phyloP scores from a whole-genome alignment of 2,888 invertebrate species.

The Balanococcus diminutus region DNA sequence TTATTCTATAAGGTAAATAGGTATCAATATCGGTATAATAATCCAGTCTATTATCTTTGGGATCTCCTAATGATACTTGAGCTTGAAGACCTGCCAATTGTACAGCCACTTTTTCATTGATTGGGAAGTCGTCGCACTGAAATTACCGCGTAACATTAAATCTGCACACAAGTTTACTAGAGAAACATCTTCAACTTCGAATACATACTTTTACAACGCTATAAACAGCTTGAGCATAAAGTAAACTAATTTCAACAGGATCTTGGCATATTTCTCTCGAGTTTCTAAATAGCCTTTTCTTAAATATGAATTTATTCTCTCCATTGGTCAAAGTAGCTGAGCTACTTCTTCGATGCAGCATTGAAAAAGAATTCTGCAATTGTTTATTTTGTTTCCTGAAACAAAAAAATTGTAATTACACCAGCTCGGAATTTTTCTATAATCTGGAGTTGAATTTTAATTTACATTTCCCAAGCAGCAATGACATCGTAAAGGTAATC shows the following conservation, averaged over 20 bases:
- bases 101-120: conserved; percentile 91
- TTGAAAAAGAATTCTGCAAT: conserved; percentile 65
- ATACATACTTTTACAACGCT: conserved; percentile 83
- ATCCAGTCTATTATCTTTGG: conserved; percentile 76
- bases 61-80: conserved; percentile 91
- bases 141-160: conserved; percentile 56
- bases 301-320: conserved; percentile 90
- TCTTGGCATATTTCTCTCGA: conserved; percentile 90
- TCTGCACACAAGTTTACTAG: neutral
- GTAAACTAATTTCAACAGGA: conserved; percentile 90
- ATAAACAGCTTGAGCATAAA: conserved; percentile 94
- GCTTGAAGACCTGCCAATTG: conserved; percentile 93
- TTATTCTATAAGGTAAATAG: conserved; percentile 84
- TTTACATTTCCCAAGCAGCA: conserved; percentile 90
- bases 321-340: conserved; percentile 79
- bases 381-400: conserved; percentile 67
- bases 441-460: conserved; percentile 56
- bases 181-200: neutral
- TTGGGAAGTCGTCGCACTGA: conserved; percentile 91
- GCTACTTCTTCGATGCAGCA: conserved; percentile 66
- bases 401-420: neutral
- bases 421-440: neutral
- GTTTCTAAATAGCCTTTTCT: conserved; percentile 85
- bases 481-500: conserved; percentile 93
- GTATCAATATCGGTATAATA: conserved; percentile 90